phyloP scores from a whole-genome alignment of 2,113 vertebrate species.

The Menidia beryllina region DNA sequence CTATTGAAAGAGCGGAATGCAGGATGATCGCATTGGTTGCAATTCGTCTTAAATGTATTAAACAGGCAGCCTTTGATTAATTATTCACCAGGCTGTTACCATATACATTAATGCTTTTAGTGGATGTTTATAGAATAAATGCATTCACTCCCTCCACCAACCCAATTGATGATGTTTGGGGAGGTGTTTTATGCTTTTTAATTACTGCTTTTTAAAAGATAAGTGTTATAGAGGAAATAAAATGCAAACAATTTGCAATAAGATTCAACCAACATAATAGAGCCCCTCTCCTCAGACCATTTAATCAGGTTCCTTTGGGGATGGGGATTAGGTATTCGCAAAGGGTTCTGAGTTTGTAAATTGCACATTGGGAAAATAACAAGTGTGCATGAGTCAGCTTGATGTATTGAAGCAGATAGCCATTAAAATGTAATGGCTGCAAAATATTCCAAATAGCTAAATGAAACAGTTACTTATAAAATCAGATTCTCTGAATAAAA shows the following conservation, averaged over 20 bases:
- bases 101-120: constrained; percentile 52
- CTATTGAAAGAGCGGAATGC: neutral
- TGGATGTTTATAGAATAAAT: constrained; percentile 42
- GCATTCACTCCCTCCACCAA: neutral
- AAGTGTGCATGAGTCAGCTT: constrained; percentile 7
- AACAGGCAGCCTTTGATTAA: constrained; percentile 58
- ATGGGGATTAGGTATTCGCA: constrained; percentile 37
- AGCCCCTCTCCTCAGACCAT: constrained; percentile 19
- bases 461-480: constrained; percentile 20
- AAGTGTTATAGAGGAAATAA: constrained; percentile 40
- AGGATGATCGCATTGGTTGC: constrained; percentile 19
- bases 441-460: constrained; percentile 41
- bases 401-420: constrained; percentile 12
- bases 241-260: constrained; percentile 40
- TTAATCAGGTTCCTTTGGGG: constrained; percentile 52
- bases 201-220: constrained; percentile 31
- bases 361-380: constrained; percentile 42
- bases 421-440: constrained; percentile 24
- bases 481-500: constrained; percentile 22
- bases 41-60: constrained; percentile 58
- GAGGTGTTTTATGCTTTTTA: constrained; percentile 31
- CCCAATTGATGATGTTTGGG: constrained; percentile 12
- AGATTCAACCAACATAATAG: constrained; percentile 33
- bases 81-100: constrained; percentile 70
- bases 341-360: constrained; percentile 16